Percentiles rank a stretch among this genome's conserved stretches.
Conservation (phyloP, 1,140 invertebrate species). For the Acromyrmex echinatior region DNA sequence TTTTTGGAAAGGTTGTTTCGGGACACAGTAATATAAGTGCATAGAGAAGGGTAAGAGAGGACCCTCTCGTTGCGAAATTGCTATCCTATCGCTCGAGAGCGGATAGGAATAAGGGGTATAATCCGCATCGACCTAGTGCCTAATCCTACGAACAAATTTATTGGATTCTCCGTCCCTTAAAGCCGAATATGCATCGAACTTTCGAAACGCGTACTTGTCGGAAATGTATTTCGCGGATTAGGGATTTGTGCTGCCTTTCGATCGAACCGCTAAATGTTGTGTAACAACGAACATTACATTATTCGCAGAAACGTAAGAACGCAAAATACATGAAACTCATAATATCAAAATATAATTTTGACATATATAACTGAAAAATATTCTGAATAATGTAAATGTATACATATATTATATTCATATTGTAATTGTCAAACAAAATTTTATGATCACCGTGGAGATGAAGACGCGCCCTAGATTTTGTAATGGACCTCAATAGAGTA, state of each 20-base stretch:
- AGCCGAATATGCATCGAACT: conserved; percentile 67
- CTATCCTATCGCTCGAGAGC: conserved; percentile 58
- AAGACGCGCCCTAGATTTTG: not conserved
- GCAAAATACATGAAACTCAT: not conserved
- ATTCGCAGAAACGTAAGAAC: not conserved
- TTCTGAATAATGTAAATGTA: not conserved
- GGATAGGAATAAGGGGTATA: conserved; percentile 67
- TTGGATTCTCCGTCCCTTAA: conserved; percentile 69
- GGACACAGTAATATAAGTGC: not conserved
- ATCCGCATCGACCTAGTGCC: conserved; percentile 68
- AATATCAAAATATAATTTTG: not conserved
- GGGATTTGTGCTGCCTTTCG: not conserved
- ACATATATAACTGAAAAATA: not conserved
- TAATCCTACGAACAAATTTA: conserved; percentile 74
- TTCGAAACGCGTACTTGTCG: conserved; percentile 50
- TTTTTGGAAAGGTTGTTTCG: conserved; percentile 10
- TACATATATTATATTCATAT: not conserved
- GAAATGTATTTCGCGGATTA: conserved; percentile 63
- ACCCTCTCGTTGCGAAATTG: conserved; percentile 49
- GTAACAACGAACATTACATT: conserved; percentile 38
- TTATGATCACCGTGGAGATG: not conserved
- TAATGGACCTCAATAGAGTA: not conserved
- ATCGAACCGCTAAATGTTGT: conserved; percentile 20
- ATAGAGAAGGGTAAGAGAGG: not conserved
- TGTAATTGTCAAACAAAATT: not conserved